A percentile compares a stretch with the other conserved stretches of the same genome.
Evolutionary conservation across 2,797 vertebrate species (phyloP).

Genomic region (Cyclopterus lumpus): DNA sequence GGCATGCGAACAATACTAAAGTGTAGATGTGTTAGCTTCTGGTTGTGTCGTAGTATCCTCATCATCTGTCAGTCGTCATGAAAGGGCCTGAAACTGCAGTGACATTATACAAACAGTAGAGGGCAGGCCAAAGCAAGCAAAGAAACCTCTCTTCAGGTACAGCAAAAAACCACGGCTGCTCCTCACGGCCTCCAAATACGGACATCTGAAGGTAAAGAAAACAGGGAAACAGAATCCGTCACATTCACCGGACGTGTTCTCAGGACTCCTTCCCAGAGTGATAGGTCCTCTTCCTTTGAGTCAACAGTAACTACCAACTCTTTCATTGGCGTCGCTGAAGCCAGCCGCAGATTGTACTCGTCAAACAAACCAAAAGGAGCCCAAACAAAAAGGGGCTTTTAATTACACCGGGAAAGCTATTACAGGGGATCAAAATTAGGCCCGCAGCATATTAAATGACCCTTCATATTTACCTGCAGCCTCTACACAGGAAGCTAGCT

Average conservation of each 20-base stretch:
- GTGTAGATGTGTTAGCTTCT: neutral
- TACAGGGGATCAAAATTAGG: slow-evolving; percentile 90
- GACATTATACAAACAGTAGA: slow-evolving; percentile 61
- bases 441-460: slow-evolving; percentile 90
- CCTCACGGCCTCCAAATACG: neutral
- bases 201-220: neutral
- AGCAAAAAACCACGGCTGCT: slow-evolving; percentile 1
- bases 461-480: slow-evolving; percentile 90
- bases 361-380: slow-evolving; percentile 81
- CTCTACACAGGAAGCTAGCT: slow-evolving; percentile 66
- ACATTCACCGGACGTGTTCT: neutral
- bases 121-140: slow-evolving; percentile 70
- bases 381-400: slow-evolving; percentile 87
- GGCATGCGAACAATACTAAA: neutral
- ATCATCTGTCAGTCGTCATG: too few species aligned
- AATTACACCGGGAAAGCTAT: slow-evolving; percentile 89
- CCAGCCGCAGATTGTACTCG: slow-evolving; percentile 84
- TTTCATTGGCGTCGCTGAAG: slow-evolving; percentile 80
- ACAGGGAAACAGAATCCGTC: neutral
- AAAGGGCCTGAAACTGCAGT: slow-evolving; percentile 32
- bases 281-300: slow-evolving; percentile 77
- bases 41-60: neutral
- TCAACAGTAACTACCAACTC: slow-evolving; percentile 84
- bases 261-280: neutral
- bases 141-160: neutral